phyloP scores from a whole-genome alignment of 2,113 vertebrate genomes.

The human (Homo sapiens) region GRCh38 chr6:104326501-104327000 shows the following conservation, averaged over 20 bases:
- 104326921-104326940: background rate
- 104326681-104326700: background rate
- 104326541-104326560: background rate
- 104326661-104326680: background rate
- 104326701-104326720: background rate
- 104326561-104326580: background rate
- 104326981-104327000: background rate
- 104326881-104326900: background rate
- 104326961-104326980: background rate
- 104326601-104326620: background rate
- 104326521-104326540: background rate
- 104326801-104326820: accelerated
- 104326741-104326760: too few species aligned
- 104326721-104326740: background rate
- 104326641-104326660: background rate
- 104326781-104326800: background rate
- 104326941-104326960: background rate
- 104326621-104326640: background rate
- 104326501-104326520: background rate
- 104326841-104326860: background rate
- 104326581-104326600: background rate
- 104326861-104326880: background rate
- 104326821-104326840: background rate
- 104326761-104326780: background rate
- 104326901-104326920: background rate